Conservation (phyloP, 1,140 invertebrate species). For the Penaeus japonicus region DNA sequence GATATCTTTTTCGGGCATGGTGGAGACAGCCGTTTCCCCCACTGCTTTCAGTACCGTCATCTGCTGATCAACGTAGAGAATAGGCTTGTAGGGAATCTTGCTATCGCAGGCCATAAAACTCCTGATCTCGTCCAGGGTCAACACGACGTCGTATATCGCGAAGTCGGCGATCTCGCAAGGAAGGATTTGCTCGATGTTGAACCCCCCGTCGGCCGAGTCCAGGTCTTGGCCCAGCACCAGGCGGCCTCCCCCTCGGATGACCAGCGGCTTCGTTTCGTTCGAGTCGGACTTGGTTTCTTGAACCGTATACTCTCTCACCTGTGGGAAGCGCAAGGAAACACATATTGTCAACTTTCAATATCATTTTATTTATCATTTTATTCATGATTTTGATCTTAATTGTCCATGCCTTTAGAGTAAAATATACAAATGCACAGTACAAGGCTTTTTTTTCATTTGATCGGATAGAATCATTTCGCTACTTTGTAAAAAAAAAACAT, state of each 20-base stretch:
- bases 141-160: slow-evolving; percentile 3
- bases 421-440: too few species aligned
- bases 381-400: too few species aligned
- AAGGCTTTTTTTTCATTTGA: too few species aligned
- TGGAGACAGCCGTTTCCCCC: background rate
- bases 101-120: background rate
- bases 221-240: slow-evolving; percentile 4
- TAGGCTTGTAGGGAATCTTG: background rate
- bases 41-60: background rate
- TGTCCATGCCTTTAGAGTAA: too few species aligned
- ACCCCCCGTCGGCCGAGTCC: background rate
- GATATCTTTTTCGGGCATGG: background rate
- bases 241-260: background rate
- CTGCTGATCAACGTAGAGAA: background rate
- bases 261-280: too few species aligned
- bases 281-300: too few species aligned
- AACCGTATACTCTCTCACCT: too few species aligned
- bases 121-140: background rate
- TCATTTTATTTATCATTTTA: too few species aligned
- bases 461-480: too few species aligned
- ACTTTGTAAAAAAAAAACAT: too few species aligned
- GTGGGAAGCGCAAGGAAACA: too few species aligned
- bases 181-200: background rate
- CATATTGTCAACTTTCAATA: too few species aligned
- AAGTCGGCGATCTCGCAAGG: slow-evolving; percentile 26